Evolutionary conservation across 2,797 vertebrate species (phyloP).

Genomic region (Melopsittacus undulatus): DNA sequence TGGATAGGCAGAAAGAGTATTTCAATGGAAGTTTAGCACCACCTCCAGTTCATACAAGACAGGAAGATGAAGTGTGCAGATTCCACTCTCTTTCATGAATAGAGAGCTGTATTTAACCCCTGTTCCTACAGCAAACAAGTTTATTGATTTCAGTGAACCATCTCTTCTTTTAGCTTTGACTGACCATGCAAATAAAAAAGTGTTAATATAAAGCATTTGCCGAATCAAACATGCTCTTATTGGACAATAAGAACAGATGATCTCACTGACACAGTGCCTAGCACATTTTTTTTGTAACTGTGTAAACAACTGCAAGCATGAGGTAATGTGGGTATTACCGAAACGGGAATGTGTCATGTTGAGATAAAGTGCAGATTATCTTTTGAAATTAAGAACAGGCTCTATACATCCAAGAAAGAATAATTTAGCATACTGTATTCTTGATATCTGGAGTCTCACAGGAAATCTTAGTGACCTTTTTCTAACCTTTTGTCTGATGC

Average conservation of each 20-base stretch:
- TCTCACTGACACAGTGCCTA: neutral
- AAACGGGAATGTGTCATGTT: neutral
- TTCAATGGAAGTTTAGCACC: neutral
- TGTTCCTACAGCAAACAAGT: neutral
- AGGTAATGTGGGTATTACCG: neutral
- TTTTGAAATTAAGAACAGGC: neutral
- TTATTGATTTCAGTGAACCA: neutral
- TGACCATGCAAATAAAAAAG: neutral
- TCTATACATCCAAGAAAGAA: neutral
- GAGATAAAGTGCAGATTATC: neutral
- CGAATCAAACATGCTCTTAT: neutral
- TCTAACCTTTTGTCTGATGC: slow-evolving; percentile 72
- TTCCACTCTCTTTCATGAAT: neutral
- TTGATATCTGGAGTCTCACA: slow-evolving; percentile 40
- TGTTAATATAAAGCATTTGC: neutral
- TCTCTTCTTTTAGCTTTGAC: neutral
- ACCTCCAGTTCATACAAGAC: neutral
- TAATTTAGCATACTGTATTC: neutral
- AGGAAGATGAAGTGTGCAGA: neutral
- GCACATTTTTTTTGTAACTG: neutral
- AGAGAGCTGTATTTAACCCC: neutral
- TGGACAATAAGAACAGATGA: neutral
- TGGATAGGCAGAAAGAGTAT: neutral
- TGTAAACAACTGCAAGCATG: neutral
- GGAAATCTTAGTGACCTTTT: slow-evolving; percentile 67